Percentiles rank a stretch among this genome's conserved stretches.
phyloP scores from a whole-genome alignment of 2,888 invertebrate species.

The Melinaea marsaeus region DNA sequence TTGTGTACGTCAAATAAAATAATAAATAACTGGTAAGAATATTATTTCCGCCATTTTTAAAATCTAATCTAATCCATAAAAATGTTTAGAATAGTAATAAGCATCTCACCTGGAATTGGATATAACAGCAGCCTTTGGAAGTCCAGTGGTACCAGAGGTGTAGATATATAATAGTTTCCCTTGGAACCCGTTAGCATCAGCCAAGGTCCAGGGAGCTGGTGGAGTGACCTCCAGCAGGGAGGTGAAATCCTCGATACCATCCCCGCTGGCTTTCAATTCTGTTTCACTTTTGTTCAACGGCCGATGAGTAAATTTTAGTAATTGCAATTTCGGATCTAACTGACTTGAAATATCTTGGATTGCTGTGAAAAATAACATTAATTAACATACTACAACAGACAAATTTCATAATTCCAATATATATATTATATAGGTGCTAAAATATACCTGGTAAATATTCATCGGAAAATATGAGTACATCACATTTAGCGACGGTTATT shows the following conservation, averaged over 20 bases:
- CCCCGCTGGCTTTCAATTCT: slow-evolving; percentile 46
- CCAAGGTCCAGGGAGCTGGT: slow-evolving; percentile 74
- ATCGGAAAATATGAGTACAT: slow-evolving; percentile 89
- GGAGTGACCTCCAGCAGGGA: slow-evolving; percentile 77
- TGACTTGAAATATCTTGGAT: slow-evolving; percentile 83
- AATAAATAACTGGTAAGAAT: no score
- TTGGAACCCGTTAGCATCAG: slow-evolving; percentile 81
- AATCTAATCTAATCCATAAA: no score
- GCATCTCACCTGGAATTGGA: slow-evolving; percentile 88
- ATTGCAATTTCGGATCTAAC: slow-evolving; percentile 80
- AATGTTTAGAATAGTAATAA: no score
- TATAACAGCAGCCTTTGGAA: slow-evolving; percentile 98
- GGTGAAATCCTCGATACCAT: slow-evolving; percentile 78
- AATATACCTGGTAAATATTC: slow-evolving; percentile 81
- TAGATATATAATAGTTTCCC: slow-evolving; percentile 96
- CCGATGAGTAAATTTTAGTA: slow-evolving; percentile 79
- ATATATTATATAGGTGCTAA: neutral
- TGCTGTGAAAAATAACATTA: slow-evolving; percentile 62
- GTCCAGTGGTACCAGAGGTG: slow-evolving; percentile 98
- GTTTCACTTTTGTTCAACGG: slow-evolving; percentile 44
- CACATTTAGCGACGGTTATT: slow-evolving; percentile 89
- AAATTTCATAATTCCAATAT: neutral
- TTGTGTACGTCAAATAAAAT: no score
- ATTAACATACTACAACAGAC: neutral
- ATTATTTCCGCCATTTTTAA: no score